Conservation (phyloP, 2,888 invertebrate genomes). For the Epirrhoe tristata region DNA sequence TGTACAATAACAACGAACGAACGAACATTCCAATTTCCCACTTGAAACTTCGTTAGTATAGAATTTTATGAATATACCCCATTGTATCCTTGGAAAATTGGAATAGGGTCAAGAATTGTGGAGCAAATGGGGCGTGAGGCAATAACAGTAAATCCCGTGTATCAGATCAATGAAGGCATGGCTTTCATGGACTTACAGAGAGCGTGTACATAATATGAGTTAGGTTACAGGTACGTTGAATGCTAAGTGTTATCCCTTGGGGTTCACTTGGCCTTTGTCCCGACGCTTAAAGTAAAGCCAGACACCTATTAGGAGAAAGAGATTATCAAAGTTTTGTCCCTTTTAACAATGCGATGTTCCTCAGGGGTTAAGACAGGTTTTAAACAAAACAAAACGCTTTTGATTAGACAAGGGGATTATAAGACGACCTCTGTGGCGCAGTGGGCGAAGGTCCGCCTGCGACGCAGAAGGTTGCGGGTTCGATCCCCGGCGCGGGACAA, state of each 20-base stretch:
- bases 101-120: conserved; percentile 24
- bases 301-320: neutral
- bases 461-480: too few relatives aligned
- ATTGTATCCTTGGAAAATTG: neutral
- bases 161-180: conserved; percentile 18
- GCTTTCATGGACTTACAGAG: conserved; percentile 5
- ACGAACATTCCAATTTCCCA: neutral
- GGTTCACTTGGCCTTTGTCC: conserved; percentile 1
- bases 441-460: too few relatives aligned
- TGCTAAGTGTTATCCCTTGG: neutral
- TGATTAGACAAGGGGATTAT: too few relatives aligned
- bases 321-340: neutral
- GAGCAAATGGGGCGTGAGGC: conserved; percentile 20
- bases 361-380: neutral
- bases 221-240: neutral
- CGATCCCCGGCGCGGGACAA: too few relatives aligned
- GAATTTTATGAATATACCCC: conserved; percentile 12
- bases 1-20: neutral
- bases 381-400: neutral
- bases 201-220: neutral
- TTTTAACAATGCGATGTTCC: neutral
- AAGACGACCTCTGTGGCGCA: too few relatives aligned
- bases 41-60: neutral
- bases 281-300: neutral
- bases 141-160: conserved; percentile 29